Conservation (phyloP, 2,888 invertebrate species). For the Drosophila recens region DNA sequence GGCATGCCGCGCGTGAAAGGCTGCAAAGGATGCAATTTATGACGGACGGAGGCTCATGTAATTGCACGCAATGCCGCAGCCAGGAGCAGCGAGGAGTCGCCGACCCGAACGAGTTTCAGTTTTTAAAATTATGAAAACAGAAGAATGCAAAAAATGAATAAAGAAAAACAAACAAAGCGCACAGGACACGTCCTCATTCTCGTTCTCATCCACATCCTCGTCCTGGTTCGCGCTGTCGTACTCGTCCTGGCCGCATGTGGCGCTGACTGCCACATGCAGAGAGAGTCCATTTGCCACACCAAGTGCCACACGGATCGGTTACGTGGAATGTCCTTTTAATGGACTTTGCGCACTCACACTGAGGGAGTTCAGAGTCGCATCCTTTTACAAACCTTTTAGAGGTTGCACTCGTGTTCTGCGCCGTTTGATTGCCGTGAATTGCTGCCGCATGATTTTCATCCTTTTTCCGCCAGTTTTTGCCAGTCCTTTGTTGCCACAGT, state of each 20-base stretch:
- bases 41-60: slow-evolving; percentile 73
- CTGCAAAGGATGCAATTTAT: slow-evolving; percentile 79
- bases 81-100: slow-evolving; percentile 56
- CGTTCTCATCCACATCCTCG: slow-evolving; percentile 25
- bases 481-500: slow-evolving; percentile 45
- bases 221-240: slow-evolving; percentile 34
- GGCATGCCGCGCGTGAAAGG: slow-evolving; percentile 58
- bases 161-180: slow-evolving; percentile 58
- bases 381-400: slow-evolving; percentile 76
- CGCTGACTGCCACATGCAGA: slow-evolving; percentile 54
- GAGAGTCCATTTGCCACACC: slow-evolving; percentile 69
- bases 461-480: slow-evolving; percentile 50
- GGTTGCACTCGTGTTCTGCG: slow-evolving; percentile 71
- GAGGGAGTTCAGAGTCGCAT: slow-evolving; percentile 46
- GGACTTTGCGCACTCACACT: slow-evolving; percentile 74
- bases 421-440: slow-evolving; percentile 80
- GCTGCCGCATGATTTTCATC: slow-evolving; percentile 78
- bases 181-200: slow-evolving; percentile 38
- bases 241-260: slow-evolving; percentile 66
- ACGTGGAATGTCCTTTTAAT: slow-evolving; percentile 80
- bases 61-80: slow-evolving; percentile 81
- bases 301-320: slow-evolving; percentile 74
- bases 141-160: slow-evolving; percentile 19
- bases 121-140: slow-evolving; percentile 72
- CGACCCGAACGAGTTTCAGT: slow-evolving; percentile 69